Conservation (phyloP, 2,797 vertebrate species). For the Acanthis flammea region DNA sequence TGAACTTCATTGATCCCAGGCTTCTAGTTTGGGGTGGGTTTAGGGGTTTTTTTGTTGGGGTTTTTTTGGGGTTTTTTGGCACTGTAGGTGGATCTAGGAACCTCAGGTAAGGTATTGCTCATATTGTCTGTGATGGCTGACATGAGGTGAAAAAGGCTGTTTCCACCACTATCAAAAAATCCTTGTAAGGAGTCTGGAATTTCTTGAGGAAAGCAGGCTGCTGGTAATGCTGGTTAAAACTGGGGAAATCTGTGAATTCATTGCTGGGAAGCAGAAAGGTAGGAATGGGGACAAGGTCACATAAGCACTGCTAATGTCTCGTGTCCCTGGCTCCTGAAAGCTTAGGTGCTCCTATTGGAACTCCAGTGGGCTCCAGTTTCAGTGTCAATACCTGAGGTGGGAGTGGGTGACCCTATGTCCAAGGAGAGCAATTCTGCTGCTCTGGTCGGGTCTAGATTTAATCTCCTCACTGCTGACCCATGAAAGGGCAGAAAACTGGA, state of each 20-base stretch:
- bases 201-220: neutral
- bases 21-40: neutral
- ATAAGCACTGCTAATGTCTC: neutral
- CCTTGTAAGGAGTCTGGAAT: neutral
- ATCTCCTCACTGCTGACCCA: neutral
- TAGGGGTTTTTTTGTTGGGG: neutral
- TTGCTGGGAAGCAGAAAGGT: neutral
- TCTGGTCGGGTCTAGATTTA: neutral
- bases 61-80: neutral
- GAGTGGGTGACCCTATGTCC: neutral
- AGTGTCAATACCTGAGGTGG: neutral
- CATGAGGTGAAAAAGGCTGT: neutral
- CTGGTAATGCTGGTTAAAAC: neutral
- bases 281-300: neutral
- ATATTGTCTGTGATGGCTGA: neutral
- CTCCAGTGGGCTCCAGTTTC: neutral
- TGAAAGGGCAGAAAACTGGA: neutral
- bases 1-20: neutral
- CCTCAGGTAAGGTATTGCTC: neutral
- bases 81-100: neutral
- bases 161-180: neutral
- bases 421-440: neutral
- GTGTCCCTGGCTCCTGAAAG: neutral
- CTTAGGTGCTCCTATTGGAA: neutral
- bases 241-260: neutral